These are phyloP conservation scores for Standfussiana lucernea DNA, from an alignment of 2,888 invertebrate species.

Conservation along the genomic window DNA sequence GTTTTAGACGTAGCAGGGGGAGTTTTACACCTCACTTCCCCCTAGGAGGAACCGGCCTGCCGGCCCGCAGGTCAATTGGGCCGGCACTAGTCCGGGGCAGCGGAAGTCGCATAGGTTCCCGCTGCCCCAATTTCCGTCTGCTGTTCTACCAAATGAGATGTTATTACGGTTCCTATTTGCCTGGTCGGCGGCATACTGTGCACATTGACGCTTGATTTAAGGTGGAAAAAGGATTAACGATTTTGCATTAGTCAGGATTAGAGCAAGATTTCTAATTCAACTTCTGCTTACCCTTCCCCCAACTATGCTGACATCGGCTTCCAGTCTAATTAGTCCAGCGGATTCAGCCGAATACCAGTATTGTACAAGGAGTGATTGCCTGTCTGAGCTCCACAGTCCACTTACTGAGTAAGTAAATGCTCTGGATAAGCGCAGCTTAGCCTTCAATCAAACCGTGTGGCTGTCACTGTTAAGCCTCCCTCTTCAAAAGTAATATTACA, in stretches of 20 bases:
- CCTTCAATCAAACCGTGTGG: too few relatives aligned
- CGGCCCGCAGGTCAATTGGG: too few relatives aligned
- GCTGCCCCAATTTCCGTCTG: too few relatives aligned
- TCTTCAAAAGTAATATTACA: not conserved
- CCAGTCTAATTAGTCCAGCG: not conserved
- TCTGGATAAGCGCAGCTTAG: too few relatives aligned
- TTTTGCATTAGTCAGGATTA: not conserved
- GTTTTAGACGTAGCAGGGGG: too few relatives aligned
- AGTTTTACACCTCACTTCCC: too few relatives aligned
- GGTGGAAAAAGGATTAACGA: not conserved
- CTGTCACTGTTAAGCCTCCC: not conserved
- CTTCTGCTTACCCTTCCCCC: not conserved
- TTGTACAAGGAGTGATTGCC: not conserved
- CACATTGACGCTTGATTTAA: conserved; percentile 15
- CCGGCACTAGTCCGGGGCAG: too few relatives aligned
- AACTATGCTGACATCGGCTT: not conserved
- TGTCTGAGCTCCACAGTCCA: not conserved
- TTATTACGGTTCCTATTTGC: conserved; percentile 36
- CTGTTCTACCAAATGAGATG: conserved; percentile 48
- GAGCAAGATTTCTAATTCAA: not conserved
- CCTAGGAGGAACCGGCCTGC: too few relatives aligned
- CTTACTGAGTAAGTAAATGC: too few relatives aligned
- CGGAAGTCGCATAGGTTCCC: too few relatives aligned
- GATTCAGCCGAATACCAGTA: not conserved
- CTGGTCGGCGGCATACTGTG: conserved; percentile 12